These are phyloP conservation scores for Anoplopoma fimbria DNA, from an alignment of 2,113 vertebrate genomes.

Conservation along the genomic window DNA sequence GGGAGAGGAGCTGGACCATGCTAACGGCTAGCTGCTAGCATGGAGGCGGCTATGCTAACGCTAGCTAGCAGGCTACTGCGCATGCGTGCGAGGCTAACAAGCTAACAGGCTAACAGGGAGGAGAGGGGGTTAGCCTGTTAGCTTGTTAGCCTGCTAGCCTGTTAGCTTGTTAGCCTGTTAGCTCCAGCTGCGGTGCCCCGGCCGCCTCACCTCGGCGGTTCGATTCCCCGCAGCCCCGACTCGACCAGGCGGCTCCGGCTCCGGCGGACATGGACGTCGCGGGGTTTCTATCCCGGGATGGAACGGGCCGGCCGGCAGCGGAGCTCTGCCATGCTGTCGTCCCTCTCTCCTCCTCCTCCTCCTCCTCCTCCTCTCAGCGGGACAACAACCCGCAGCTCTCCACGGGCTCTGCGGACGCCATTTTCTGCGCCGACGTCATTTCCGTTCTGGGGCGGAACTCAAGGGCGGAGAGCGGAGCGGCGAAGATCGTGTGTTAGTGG, in stretches of 20 bases:
- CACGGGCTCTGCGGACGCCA: conserved; percentile 80
- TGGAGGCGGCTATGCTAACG: too few species aligned
- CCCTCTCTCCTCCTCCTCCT: too few species aligned
- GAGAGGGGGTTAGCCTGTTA: too few species aligned
- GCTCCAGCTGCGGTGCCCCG: conserved; percentile 58
- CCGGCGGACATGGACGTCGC: conserved; percentile 82
- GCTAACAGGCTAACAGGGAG: too few species aligned
- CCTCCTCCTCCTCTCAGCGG: too few species aligned
- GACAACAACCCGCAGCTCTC: conserved; percentile 65
- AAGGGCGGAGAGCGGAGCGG: conserved; percentile 51
- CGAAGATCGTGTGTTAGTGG: background rate
- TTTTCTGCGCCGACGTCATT: conserved; percentile 84
- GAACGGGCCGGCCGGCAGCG: conserved; percentile 61
- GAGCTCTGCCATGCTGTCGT: conserved; percentile 54
- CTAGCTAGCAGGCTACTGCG: too few species aligned
- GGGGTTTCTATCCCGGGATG: conserved; percentile 60
- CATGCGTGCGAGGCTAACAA: too few species aligned
- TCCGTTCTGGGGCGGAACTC: conserved; percentile 80
- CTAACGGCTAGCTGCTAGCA: too few species aligned
- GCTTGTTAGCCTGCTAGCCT: too few species aligned
- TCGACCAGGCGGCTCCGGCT: conserved; percentile 81
- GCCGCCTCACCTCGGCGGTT: conserved; percentile 84
- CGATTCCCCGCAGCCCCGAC: conserved; percentile 84
- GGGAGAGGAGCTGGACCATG: too few species aligned
- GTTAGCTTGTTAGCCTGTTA: too few species aligned